Evolutionary conservation across 2,113 vertebrate species (phyloP).

Genomic region (Romanogobio albipinnatus): DNA sequence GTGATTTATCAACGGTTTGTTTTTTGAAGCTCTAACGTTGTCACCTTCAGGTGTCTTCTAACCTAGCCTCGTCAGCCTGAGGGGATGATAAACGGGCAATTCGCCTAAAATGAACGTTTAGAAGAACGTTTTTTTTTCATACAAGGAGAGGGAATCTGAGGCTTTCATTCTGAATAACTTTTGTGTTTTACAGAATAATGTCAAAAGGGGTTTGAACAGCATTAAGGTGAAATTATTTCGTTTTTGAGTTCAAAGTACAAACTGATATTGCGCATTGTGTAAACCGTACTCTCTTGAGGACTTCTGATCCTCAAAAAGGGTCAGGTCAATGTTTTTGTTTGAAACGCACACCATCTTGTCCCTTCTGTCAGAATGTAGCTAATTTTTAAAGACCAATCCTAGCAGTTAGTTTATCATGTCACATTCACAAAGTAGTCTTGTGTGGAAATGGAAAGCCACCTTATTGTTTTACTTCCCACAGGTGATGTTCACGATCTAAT

Average conservation of each 20-base stretch:
- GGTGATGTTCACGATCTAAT: neutral
- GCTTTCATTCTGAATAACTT: neutral
- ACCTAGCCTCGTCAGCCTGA: neutral
- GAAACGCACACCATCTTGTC: too few relatives aligned
- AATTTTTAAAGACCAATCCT: neutral
- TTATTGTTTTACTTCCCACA: constrained; percentile 4
- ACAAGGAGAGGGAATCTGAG: neutral
- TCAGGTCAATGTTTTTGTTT: neutral
- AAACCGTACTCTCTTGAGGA: neutral
- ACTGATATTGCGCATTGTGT: neutral
- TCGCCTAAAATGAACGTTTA: neutral
- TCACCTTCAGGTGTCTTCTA: constrained; percentile 13
- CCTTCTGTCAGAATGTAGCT: too few relatives aligned
- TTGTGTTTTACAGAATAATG: neutral
- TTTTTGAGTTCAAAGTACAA: neutral
- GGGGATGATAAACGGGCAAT: neutral
- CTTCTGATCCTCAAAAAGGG: neutral
- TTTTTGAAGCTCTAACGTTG: neutral
- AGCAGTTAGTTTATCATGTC: constrained; percentile 21
- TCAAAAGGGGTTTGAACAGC: neutral
- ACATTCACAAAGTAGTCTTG: neutral
- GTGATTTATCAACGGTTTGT: neutral
- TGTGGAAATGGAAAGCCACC: neutral
- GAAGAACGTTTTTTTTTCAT: neutral
- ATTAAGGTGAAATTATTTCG: neutral